Percentiles rank a stretch among this genome's conserved stretches.
Evolutionary conservation across 2,888 invertebrate genomes (phyloP).

Genomic region (Seira sanloemensis): DNA sequence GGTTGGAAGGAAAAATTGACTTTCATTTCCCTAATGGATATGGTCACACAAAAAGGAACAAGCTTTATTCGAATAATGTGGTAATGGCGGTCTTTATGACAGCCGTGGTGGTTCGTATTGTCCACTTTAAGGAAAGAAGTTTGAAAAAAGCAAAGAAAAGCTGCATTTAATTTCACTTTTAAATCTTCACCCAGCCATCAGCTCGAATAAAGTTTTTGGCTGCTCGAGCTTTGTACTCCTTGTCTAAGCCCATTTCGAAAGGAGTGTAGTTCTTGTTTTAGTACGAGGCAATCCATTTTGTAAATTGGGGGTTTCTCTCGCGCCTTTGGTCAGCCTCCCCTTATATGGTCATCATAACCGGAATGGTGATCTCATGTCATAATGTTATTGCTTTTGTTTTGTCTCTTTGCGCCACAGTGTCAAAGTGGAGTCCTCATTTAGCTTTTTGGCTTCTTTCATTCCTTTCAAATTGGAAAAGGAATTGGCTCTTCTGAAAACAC

Average conservation of each 20-base stretch:
- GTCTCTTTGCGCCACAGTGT: background rate
- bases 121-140: background rate
- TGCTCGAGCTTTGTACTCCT: no score
- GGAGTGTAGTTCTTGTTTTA: background rate
- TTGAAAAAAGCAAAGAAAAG: background rate
- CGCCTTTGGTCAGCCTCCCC: constrained; percentile 22
- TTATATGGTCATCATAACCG: constrained; percentile 26
- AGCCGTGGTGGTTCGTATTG: background rate
- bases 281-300: background rate
- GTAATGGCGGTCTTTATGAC: constrained; percentile 5
- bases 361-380: constrained; percentile 18
- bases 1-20: constrained; percentile 28
- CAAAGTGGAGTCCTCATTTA: constrained; percentile 4
- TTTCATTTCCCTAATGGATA: constrained; percentile 58
- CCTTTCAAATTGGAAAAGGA: no score
- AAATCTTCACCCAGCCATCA: background rate
- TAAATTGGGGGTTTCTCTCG: background rate
- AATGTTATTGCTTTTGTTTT: constrained; percentile 13
- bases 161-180: background rate
- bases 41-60: constrained; percentile 25
- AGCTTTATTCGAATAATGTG: constrained; percentile 9
- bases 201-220: background rate
- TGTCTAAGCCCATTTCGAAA: no score
- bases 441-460: background rate
- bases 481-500: no score